phyloP scores from a whole-genome alignment of 2,797 vertebrate genomes.

The Anniella stebbinsi region DNA sequence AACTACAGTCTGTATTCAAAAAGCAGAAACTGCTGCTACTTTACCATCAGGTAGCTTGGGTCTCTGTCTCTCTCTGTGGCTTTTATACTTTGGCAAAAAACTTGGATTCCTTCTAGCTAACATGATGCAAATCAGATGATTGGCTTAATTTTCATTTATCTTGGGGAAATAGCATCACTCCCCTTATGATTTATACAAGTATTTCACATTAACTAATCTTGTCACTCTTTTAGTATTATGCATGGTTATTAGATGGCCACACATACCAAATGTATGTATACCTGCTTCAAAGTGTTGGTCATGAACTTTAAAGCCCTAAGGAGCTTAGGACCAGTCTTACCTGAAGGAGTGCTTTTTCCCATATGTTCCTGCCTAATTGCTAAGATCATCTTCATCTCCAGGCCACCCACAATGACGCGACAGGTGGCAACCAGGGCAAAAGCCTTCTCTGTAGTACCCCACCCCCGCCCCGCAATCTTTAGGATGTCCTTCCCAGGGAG shows the following conservation, averaged over 20 bases:
- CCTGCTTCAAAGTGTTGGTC: too few relatives aligned
- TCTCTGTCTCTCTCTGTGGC: not conserved
- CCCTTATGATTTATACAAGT: not conserved
- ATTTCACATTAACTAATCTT: not conserved
- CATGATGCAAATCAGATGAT: not conserved
- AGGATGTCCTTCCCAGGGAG: too few relatives aligned
- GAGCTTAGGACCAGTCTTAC: too few relatives aligned
- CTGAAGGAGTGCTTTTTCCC: too few relatives aligned
- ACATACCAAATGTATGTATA: not conserved
- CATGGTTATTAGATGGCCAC: not conserved
- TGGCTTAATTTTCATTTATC: not conserved
- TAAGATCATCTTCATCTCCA: too few relatives aligned
- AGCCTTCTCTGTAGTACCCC: too few relatives aligned
- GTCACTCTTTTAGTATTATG: not conserved
- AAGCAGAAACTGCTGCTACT: slow-evolving; percentile 55
- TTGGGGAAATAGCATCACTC: not conserved
- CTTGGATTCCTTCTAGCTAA: not conserved
- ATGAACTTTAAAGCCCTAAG: too few relatives aligned
- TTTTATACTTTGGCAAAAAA: not conserved
- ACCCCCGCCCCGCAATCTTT: too few relatives aligned
- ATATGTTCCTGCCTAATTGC: too few relatives aligned
- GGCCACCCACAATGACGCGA: too few relatives aligned
- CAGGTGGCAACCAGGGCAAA: too few relatives aligned
- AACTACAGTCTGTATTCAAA: slow-evolving; percentile 66
- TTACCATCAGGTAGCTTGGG: slow-evolving; percentile 74